Conservation (phyloP, 2,113 vertebrate species). For the Craseonycteris thonglongyai region DNA sequence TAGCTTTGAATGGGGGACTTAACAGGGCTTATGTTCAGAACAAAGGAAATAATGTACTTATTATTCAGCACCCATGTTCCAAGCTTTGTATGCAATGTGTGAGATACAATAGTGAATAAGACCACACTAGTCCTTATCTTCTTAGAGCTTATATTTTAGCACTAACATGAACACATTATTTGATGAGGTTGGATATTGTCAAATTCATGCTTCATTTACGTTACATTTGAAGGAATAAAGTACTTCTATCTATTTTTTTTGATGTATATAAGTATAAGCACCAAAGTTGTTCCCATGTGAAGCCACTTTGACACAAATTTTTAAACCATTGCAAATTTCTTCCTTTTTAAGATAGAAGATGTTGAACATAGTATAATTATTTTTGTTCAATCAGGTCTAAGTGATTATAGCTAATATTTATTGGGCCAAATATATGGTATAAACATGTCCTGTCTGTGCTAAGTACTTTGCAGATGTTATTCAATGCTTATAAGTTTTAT, state of each 20-base stretch:
- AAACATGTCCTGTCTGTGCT: slow-evolving; percentile 14
- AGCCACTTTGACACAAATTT: slow-evolving; percentile 14
- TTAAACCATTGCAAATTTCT: not conserved
- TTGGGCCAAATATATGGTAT: not conserved
- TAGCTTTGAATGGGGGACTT: not conserved
- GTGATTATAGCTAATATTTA: slow-evolving; percentile 10
- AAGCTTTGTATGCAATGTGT: not conserved
- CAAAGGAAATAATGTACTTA: slow-evolving; percentile 17
- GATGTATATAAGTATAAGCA: slow-evolving; percentile 7
- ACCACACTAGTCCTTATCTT: not conserved
- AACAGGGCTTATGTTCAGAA: not conserved
- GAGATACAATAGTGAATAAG: not conserved
- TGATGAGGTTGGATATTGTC: not conserved
- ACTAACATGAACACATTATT: not conserved
- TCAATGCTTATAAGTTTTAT: not conserved
- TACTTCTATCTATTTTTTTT: slow-evolving; percentile 21
- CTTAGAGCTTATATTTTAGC: not conserved
- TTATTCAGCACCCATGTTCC: not conserved
- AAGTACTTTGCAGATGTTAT: slow-evolving; percentile 3
- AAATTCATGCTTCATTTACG: slow-evolving; percentile 15
- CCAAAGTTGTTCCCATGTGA: not conserved
- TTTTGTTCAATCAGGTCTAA: slow-evolving; percentile 15
- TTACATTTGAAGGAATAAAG: slow-evolving; percentile 19
- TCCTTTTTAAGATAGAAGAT: slow-evolving; percentile 22
- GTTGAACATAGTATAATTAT: not conserved